Evolutionary conservation across 2,797 vertebrate genomes (phyloP), one percentile per base, ranked within the genome.

Genomic region (Platalea minor): DNA sequence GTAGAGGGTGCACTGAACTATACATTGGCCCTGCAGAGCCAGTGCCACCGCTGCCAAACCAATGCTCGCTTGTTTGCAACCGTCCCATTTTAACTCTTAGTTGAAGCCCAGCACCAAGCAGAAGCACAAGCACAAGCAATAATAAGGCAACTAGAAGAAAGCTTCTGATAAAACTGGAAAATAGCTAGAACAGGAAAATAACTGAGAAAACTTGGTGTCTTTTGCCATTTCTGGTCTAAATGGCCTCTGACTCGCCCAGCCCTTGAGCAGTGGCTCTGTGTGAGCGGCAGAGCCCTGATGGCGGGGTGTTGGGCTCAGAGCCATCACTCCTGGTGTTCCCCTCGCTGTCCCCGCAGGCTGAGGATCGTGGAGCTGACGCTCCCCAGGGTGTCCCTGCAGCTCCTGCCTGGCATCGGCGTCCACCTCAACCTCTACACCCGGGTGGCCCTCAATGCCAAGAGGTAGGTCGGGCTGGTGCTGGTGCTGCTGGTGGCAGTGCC

Each of bases 361-460:
- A 95, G 75, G 18, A 95, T 97, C 0, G 39, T 95, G 89, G 97
- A 97, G 50, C 74, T 98, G 93, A 96, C 79, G 0, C 91, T 98
- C 18, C 97, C 98, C 70, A 88, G 89, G 73, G 88, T 97, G 48
- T 97, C 95, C 2, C 81, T 98, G 54, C 31, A 20, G 54, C 97
- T 98, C 18, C 94, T 98, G 85, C 98, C 98, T 0, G 98, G 96
- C 4, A 65, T 86, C 8, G 93, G 97, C 0, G 5, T 97, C 79
- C 95, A 96, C 41, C 89, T 97, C 72, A 96, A 90, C 51, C 81
- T 98, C 57, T 96, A 89, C 68, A 98, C 96, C 11, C 61, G 29
- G 0, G 95, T 91, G 79, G 97, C 97, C 20, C 97, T 98, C 91
- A 93, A 53, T 0, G 97, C 94, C 37, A 97, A 95, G 81, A 88